These are phyloP conservation scores for Archilochus colubris DNA, from an alignment of 2,113 vertebrate species.

Conservation along the genomic window DNA sequence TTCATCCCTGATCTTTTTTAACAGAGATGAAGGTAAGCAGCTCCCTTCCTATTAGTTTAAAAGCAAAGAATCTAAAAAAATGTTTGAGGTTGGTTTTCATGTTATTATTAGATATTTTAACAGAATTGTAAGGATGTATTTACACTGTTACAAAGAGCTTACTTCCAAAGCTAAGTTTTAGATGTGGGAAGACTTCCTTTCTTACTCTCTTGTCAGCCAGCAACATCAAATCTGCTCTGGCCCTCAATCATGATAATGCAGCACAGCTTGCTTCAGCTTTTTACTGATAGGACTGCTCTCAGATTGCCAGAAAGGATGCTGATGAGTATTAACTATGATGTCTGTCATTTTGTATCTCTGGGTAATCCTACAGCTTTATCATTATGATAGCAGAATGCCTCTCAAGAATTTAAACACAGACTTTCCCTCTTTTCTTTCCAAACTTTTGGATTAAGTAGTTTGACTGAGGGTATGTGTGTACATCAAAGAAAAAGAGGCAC, in stretches of 20 bases:
- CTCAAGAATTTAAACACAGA: neutral
- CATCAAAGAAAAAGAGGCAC: neutral
- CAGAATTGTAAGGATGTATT: neutral
- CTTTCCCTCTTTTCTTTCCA: neutral
- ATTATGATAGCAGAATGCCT: neutral
- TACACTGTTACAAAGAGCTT: neutral
- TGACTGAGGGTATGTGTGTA: neutral
- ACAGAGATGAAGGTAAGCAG: neutral
- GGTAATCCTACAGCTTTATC: neutral
- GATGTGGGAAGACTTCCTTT: conserved; percentile 1
- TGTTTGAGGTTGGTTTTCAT: neutral
- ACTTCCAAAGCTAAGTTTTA: neutral
- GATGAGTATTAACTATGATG: conserved; percentile 51
- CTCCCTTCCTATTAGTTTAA: neutral
- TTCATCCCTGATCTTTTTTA: neutral
- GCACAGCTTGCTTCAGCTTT: conserved; percentile 33
- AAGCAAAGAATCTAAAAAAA: neutral
- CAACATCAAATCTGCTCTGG: neutral
- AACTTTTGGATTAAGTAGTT: neutral
- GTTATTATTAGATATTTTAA: neutral
- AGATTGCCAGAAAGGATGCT: conserved; percentile 24
- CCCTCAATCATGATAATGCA: conserved; percentile 16
- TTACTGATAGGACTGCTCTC: conserved; percentile 24
- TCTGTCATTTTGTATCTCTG: conserved; percentile 38
- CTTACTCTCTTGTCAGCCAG: neutral